These are phyloP conservation scores for Sebastes nivosus DNA, from an alignment of 2,797 vertebrate genomes.

Conservation along the genomic window DNA sequence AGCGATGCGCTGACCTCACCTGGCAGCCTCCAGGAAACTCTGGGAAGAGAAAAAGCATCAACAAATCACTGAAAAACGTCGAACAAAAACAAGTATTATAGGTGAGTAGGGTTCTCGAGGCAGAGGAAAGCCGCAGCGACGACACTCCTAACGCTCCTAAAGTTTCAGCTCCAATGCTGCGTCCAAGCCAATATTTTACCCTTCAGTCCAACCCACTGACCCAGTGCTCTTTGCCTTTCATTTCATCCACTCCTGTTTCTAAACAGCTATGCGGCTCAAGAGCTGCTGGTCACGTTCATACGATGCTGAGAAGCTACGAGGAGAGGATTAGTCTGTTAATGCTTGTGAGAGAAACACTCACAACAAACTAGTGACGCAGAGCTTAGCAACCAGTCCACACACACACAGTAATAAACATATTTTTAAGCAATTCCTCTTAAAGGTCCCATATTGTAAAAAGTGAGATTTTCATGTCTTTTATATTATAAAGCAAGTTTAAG, in stretches of 20 bases:
- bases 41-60: conserved; percentile 16
- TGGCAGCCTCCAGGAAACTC: conserved; percentile 10
- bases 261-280: conserved; percentile 10
- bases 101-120: too few species aligned
- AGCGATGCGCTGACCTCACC: conserved; percentile 5
- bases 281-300: conserved; percentile 47
- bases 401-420: background rate
- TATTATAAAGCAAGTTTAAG: too few species aligned
- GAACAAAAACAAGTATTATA: background rate
- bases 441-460: too few species aligned
- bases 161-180: too few species aligned
- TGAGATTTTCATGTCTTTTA: too few species aligned
- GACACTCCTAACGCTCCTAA: too few species aligned
- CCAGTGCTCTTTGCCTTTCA: conserved; percentile 4
- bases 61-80: background rate
- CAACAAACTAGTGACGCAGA: conserved; percentile 26
- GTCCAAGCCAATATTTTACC: background rate
- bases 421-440: background rate
- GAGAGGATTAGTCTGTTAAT: conserved; percentile 42
- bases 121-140: too few species aligned
- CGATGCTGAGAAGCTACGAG: conserved; percentile 39
- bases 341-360: conserved; percentile 38
- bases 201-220: conserved; percentile 1
- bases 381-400: background rate
- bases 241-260: conserved; percentile 5